Conservation (phyloP, 2,888 invertebrate species). For the Lepidocyrtinus sp. region DNA sequence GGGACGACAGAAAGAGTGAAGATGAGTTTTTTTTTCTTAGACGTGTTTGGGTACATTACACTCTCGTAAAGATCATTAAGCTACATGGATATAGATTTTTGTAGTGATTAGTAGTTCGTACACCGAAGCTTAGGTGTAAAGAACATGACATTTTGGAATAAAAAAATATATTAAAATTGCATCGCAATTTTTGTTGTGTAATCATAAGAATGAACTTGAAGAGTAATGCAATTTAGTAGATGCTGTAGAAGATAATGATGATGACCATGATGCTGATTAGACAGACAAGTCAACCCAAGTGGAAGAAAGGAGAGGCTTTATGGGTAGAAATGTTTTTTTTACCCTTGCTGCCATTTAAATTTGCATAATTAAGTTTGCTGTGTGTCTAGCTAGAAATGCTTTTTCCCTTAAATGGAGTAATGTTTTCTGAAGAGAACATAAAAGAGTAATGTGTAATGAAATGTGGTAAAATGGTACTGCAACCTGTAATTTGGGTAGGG, state of each 20-base stretch:
- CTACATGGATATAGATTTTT: too few species aligned
- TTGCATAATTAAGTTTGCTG: conserved; percentile 60
- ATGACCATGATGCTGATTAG: conserved; percentile 24
- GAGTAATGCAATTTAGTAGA: conserved; percentile 32
- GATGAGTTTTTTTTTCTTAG: background rate
- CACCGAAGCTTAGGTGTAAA: too few species aligned
- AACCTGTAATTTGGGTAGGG: conserved; percentile 51
- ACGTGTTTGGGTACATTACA: background rate
- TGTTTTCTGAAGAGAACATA: conserved; percentile 20
- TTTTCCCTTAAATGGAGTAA: conserved; percentile 54
- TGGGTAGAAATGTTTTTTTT: background rate
- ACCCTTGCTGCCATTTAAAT: conserved; percentile 34
- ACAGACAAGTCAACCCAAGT: too few species aligned
- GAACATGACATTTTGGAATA: too few species aligned
- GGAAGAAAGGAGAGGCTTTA: conserved; percentile 14
- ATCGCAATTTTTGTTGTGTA: too few species aligned
- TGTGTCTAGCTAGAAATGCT: conserved; percentile 37
- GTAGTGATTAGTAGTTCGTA: too few species aligned
- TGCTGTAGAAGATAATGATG: background rate
- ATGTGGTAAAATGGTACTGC: conserved; percentile 54
- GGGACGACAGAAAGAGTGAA: conserved; percentile 22
- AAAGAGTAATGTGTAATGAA: conserved; percentile 42
- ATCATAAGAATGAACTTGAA: too few species aligned
- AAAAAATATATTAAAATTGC: too few species aligned
- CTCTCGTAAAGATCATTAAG: too few species aligned